These are phyloP conservation scores for Eufriesea mexicana DNA, from an alignment of 1,140 invertebrate genomes.

Conservation along the genomic window DNA sequence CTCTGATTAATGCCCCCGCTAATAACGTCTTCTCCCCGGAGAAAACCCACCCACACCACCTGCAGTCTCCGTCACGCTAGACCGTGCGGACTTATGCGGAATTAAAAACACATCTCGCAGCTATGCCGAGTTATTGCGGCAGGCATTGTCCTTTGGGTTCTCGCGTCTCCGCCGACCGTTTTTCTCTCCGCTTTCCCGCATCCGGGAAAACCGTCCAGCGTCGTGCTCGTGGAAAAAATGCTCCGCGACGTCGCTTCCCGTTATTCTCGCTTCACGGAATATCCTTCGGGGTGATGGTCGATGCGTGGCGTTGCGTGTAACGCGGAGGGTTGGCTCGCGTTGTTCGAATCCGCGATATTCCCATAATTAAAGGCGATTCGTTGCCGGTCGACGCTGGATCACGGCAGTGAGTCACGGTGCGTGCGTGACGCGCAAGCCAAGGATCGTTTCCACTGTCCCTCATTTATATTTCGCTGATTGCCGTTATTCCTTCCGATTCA, in stretches of 20 bases:
- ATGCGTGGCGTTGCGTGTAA: too few relatives aligned
- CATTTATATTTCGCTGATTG: constrained; percentile 82
- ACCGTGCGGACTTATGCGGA: constrained; percentile 78
- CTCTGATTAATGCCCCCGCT: constrained; percentile 81
- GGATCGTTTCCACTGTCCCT: constrained; percentile 70
- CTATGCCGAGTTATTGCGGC: constrained; percentile 62
- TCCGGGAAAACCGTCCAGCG: too few relatives aligned
- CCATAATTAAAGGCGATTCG: constrained; percentile 44
- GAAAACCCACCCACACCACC: constrained; percentile 59
- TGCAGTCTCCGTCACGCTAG: constrained; percentile 26
- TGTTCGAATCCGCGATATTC: constrained; percentile 33
- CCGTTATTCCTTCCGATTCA: constrained; percentile 81
- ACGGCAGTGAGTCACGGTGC: constrained; percentile 32
- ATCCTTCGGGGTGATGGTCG: too few relatives aligned
- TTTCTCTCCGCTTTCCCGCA: constrained; percentile 33
- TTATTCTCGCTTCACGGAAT: too few relatives aligned
- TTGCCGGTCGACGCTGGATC: too few relatives aligned
- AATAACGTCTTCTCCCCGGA: constrained; percentile 80
- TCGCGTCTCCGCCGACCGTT: constrained; percentile 31
- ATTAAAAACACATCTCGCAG: constrained; percentile 80
- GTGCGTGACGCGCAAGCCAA: constrained; percentile 78
- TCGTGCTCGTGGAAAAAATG: too few relatives aligned
- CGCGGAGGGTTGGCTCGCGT: too few relatives aligned
- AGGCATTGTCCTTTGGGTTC: constrained; percentile 59
- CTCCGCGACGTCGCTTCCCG: too few relatives aligned